Conservation (phyloP, 2,113 vertebrate genomes). For the Puffinus mauretanicus region DNA sequence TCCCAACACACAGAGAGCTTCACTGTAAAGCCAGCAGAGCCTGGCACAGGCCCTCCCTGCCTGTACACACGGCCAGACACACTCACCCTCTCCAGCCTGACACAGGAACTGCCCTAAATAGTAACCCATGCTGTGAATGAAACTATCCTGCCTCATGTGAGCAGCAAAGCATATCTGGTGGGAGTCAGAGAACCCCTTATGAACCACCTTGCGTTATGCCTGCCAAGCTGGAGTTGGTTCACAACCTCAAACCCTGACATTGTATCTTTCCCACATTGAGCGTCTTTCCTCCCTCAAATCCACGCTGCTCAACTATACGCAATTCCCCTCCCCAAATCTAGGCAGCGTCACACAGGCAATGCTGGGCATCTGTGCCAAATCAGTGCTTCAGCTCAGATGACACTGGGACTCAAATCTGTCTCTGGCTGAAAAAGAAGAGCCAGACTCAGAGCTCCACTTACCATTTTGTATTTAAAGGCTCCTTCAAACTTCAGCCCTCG, state of each 20-base stretch:
- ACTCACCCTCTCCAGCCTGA: background rate
- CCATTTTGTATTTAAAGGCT: slow-evolving; percentile 86
- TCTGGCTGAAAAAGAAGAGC: background rate
- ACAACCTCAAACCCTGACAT: background rate
- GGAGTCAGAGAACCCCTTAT: background rate
- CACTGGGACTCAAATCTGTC: background rate
- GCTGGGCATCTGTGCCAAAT: background rate
- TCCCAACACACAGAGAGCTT: background rate
- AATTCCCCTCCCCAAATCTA: background rate
- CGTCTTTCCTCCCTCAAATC: background rate
- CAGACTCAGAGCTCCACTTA: slow-evolving; percentile 56
- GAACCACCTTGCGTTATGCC: background rate
- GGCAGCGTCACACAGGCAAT: background rate
- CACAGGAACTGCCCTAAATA: background rate
- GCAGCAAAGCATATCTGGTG: background rate
- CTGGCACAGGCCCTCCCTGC: background rate
- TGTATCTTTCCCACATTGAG: background rate
- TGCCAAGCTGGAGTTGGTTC: background rate
- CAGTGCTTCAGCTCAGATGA: background rate
- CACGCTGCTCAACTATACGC: rapidly evolving
- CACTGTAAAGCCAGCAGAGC: background rate
- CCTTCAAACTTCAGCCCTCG: slow-evolving; percentile 84
- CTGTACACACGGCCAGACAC: background rate
- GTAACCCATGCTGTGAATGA: background rate
- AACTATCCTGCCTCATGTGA: background rate